These are phyloP conservation scores for Hestina assimilis DNA, from an alignment of 1,140 invertebrate species.

Conservation along the genomic window DNA sequence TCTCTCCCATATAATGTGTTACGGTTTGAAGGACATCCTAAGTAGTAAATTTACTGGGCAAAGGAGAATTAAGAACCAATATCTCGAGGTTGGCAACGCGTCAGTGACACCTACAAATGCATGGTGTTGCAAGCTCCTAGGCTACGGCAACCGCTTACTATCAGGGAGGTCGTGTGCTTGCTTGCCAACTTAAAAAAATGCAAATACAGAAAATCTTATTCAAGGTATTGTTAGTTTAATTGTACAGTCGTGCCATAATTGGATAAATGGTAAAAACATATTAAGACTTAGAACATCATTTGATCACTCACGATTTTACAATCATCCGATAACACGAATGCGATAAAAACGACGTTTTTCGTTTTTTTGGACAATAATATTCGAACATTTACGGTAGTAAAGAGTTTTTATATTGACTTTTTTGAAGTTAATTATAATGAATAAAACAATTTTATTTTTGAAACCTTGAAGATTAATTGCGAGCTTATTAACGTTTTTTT, in stretches of 20 bases:
- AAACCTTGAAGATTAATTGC: conserved; percentile 20
- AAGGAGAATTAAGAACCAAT: too few relatives aligned
- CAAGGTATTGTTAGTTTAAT: too few relatives aligned
- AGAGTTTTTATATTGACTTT: conserved; percentile 3
- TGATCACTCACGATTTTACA: conserved; percentile 34
- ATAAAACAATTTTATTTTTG: conserved; percentile 18
- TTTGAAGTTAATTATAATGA: conserved; percentile 21
- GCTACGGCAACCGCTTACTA: too few relatives aligned
- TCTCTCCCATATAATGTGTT: too few relatives aligned
- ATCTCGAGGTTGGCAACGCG: too few relatives aligned
- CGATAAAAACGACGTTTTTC: conserved; percentile 2
- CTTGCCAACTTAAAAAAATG: too few relatives aligned
- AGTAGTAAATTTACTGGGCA: too few relatives aligned
- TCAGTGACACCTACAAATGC: too few relatives aligned
- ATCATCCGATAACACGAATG: conserved; percentile 31
- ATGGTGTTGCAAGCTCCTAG: too few relatives aligned
- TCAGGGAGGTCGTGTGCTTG: too few relatives aligned
- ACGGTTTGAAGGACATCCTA: too few relatives aligned
- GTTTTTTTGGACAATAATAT: neutral
- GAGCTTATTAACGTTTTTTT: neutral
- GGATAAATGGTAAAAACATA: conserved; percentile 4
- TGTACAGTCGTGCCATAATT: conserved; percentile 19
- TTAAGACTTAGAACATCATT: conserved; percentile 9
- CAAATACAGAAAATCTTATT: too few relatives aligned
- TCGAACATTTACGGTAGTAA: conserved; percentile 19